Evolutionary conservation across 2,113 vertebrate genomes (phyloP).

Genomic region (Sula dactylatra): DNA sequence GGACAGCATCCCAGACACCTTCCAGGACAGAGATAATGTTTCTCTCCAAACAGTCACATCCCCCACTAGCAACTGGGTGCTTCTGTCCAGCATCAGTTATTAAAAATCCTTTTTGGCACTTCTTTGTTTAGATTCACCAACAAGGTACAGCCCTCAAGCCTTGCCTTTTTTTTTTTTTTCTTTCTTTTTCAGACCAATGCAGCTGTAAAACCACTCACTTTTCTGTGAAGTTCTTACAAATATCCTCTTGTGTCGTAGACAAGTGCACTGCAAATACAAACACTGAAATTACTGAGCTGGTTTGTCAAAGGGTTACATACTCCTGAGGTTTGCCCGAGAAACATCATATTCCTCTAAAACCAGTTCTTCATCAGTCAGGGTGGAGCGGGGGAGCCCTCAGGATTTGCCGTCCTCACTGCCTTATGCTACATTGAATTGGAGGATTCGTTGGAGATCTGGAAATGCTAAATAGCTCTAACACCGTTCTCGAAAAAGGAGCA

Average conservation of each 20-base stretch:
- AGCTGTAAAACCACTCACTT: neutral
- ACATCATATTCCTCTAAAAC: neutral
- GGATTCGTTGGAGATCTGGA: neutral
- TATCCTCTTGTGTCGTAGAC: neutral
- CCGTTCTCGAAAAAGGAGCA: neutral
- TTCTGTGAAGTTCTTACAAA: neutral
- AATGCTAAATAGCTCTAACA: neutral
- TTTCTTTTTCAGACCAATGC: neutral
- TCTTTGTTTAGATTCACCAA: neutral
- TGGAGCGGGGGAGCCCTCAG: neutral
- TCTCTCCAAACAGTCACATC: neutral
- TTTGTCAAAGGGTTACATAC: neutral
- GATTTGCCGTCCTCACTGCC: neutral
- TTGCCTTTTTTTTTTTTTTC: neutral
- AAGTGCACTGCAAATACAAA: no score
- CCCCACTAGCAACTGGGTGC: neutral
- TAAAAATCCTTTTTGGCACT: neutral
- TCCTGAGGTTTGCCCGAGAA: neutral
- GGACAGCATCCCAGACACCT: neutral
- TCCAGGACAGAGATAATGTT: neutral
- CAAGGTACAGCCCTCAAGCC: neutral
- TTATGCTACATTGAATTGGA: rapidly evolving
- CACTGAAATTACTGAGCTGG: no score
- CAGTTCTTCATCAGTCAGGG: neutral
- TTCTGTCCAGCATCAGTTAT: neutral